Evolutionary conservation across 2,888 invertebrate genomes (phyloP).

Genomic region (Alcis repandata): DNA sequence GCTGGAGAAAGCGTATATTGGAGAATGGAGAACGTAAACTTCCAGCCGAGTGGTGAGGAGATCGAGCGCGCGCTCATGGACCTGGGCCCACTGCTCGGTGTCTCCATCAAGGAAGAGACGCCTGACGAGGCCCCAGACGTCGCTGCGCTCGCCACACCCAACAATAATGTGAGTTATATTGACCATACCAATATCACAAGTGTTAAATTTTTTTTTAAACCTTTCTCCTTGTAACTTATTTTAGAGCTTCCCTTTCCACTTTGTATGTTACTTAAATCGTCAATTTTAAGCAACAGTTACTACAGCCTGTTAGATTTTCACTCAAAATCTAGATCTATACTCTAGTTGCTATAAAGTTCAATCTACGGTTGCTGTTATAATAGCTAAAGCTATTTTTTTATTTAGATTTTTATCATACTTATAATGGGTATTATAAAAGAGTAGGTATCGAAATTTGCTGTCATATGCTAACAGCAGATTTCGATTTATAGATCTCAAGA

Average conservation of each 20-base stretch:
- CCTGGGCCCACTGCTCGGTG: constrained; percentile 79
- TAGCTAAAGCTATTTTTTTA: too few relatives aligned
- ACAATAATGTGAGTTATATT: constrained; percentile 63
- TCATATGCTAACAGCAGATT: too few relatives aligned
- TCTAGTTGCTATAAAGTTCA: too few relatives aligned
- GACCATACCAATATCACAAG: not conserved
- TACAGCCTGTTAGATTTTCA: too few relatives aligned
- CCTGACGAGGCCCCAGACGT: constrained; percentile 71
- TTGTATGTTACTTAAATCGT: not conserved
- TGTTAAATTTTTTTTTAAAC: constrained; percentile 28
- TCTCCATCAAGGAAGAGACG: constrained; percentile 81
- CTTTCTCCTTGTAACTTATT: not conserved
- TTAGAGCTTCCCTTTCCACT: not conserved
- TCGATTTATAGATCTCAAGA: too few relatives aligned
- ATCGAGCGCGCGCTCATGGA: constrained; percentile 83
- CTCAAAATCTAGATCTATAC: too few relatives aligned
- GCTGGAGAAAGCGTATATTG: constrained; percentile 45
- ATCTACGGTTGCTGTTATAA: too few relatives aligned
- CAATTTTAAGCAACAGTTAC: too few relatives aligned
- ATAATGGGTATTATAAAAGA: too few relatives aligned
- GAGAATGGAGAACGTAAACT: constrained; percentile 77
- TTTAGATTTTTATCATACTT: too few relatives aligned
- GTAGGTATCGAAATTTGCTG: too few relatives aligned
- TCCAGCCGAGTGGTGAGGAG: constrained; percentile 77
- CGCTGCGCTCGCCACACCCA: constrained; percentile 50